These are phyloP conservation scores for Marisa cornuarietis DNA, from an alignment of 1,140 invertebrate genomes.

Conservation along the genomic window DNA sequence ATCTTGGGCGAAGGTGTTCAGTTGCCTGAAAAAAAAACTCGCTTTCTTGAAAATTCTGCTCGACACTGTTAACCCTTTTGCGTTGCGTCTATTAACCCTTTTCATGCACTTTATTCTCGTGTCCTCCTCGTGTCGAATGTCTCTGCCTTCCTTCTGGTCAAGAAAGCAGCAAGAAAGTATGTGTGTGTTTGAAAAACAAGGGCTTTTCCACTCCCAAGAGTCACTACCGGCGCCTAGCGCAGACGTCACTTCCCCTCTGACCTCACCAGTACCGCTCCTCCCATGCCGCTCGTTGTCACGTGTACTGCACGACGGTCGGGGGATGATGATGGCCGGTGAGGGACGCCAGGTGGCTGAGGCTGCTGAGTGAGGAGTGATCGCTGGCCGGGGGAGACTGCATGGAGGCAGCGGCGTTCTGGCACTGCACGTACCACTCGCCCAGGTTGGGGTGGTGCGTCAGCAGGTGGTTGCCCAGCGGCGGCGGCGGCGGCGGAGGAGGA, in stretches of 20 bases:
- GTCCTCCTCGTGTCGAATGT: too few species aligned
- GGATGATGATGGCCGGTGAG: conserved; percentile 64
- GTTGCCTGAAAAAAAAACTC: too few species aligned
- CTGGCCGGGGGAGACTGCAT: conserved; percentile 69
- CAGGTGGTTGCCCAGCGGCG: conserved; percentile 17
- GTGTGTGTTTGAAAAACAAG: too few species aligned
- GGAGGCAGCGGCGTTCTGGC: conserved; percentile 69
- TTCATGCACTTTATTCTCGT: too few species aligned
- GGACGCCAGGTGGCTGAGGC: conserved; percentile 70
- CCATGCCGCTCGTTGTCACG: conserved; percentile 33
- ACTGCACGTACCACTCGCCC: conserved; percentile 74
- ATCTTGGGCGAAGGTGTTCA: too few species aligned
- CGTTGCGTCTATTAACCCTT: too few species aligned
- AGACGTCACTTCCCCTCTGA: neutral
- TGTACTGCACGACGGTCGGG: conserved; percentile 57
- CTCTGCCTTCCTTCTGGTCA: too few species aligned
- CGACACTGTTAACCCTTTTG: too few species aligned
- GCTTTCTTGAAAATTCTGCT: too few species aligned
- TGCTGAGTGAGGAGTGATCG: conserved; percentile 71
- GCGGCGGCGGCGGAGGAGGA: conserved; percentile 13
- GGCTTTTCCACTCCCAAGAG: too few species aligned
- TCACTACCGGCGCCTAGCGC: too few species aligned
- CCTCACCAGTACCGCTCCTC: neutral
- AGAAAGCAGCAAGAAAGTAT: too few species aligned
- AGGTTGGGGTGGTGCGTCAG: conserved; percentile 64